Percentiles rank a stretch among this genome's conserved stretches.
phyloP scores from a whole-genome alignment of 2,888 invertebrate species.

The Cyclophora punctaria region DNA sequence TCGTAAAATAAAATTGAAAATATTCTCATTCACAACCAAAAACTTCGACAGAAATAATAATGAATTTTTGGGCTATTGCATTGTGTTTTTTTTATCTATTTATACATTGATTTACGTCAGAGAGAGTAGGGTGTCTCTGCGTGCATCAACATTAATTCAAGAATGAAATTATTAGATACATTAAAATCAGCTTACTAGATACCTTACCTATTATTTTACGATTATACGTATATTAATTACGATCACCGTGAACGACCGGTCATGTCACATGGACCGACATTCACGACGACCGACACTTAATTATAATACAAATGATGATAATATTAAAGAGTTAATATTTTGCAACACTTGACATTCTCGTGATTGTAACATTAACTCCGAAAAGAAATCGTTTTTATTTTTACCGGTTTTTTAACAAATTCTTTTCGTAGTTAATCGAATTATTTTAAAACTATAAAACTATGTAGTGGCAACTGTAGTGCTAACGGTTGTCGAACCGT shows the following conservation, averaged over 20 bases:
- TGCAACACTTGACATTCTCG: slow-evolving; percentile 73
- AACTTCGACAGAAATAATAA: slow-evolving; percentile 51
- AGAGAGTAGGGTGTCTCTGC: neutral
- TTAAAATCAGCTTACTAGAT: slow-evolving; percentile 69
- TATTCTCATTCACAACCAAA: slow-evolving; percentile 40
- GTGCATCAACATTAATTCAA: slow-evolving; percentile 63
- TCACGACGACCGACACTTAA: slow-evolving; percentile 51
- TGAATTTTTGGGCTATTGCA: slow-evolving; percentile 73
- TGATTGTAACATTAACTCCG: slow-evolving; percentile 29
- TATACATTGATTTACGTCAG: slow-evolving; percentile 45
- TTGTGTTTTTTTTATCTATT: slow-evolving; percentile 53
- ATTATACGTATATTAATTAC: slow-evolving; percentile 44
- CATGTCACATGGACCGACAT: slow-evolving; percentile 19
- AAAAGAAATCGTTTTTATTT: slow-evolving; percentile 23
- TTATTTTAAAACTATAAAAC: slow-evolving; percentile 51
- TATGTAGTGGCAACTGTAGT: slow-evolving; percentile 63
- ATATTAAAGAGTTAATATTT: slow-evolving; percentile 71
- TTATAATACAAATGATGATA: slow-evolving; percentile 68
- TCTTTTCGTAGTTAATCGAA: no score
- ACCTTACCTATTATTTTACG: slow-evolving; percentile 66
- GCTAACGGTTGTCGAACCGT: slow-evolving; percentile 41
- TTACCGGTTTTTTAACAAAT: slow-evolving; percentile 11
- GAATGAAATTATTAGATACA: slow-evolving; percentile 70
- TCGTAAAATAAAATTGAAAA: slow-evolving; percentile 32
- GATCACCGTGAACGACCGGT: slow-evolving; percentile 37